Evolutionary conservation across 2,797 vertebrate species (phyloP), one percentile per base, ranked within the genome.

Genomic region (Crax fasciolata): DNA sequence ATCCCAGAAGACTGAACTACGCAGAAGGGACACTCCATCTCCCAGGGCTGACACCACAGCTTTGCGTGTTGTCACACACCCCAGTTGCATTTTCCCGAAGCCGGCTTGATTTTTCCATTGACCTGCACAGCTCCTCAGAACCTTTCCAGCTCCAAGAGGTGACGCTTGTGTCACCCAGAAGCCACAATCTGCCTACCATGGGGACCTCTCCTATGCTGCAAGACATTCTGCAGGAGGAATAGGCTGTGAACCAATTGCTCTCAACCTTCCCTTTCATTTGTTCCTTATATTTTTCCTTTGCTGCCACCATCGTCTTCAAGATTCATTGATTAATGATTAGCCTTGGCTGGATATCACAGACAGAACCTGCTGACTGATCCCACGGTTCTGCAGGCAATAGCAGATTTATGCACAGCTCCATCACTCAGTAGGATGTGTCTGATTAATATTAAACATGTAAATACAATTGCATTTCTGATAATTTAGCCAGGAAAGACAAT

Each of bases 261-360:
- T 46, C 82, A 30, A 70, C 23, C 23, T 78, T 88, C 24, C 46
- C 28, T 86, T 75, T 73, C 6, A 58, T 17, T 48, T 54, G 11
- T 66, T 88, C 43, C 28, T 72, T 81, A n/a, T 41, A 38, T 57
- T 77, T 78, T 91, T 94, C 74, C n/a, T 87, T 32, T 51, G 13
- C 11, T 0, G 1, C 4, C 15, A 7, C 46, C 16, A 28, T 91
- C 86, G 88, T 28, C n/a, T 48, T 87, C 57, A 67, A 75, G 68
- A 77, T 72, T 18, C 13, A 43, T 62, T 48, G 51, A 81, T 96
- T 94, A 82, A 88, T 94, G 44, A 46, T 79, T 91, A 92, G 57
- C 61, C 11, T 82, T 84, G 43, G 39, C 18, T 91, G 39, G 43
- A n/a, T 68, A 68, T 13, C 20, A 30, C 21, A 30, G 1, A 58